Percentiles rank a stretch among this genome's conserved stretches.
Conservation (phyloP, 2,888 invertebrate genomes). For the Spodoptera picta region DNA sequence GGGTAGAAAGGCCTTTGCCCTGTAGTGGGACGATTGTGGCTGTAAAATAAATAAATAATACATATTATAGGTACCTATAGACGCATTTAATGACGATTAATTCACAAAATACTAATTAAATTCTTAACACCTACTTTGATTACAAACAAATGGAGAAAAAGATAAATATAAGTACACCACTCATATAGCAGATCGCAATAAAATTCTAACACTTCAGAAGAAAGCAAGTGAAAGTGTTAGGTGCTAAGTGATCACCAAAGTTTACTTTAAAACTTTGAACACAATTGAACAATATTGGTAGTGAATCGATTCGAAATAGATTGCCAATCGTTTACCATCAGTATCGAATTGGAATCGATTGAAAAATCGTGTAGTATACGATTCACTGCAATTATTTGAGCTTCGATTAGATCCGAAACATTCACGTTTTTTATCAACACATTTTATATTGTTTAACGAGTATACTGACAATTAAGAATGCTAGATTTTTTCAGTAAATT, state of each 20-base stretch:
- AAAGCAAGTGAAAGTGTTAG: conserved; percentile 67
- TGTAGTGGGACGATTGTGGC: too few relatives aligned
- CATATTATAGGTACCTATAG: too few relatives aligned
- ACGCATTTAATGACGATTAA: too few relatives aligned
- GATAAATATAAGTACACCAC: too few relatives aligned
- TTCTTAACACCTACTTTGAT: too few relatives aligned
- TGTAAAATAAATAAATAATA: too few relatives aligned
- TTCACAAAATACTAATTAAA: too few relatives aligned
- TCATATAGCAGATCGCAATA: conserved; percentile 1
- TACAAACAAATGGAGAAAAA: too few relatives aligned
- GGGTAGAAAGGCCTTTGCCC: too few relatives aligned
- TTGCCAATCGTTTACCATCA: conserved; percentile 52
- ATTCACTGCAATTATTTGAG: conserved; percentile 44
- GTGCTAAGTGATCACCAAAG: conserved; percentile 47
- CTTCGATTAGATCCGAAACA: conserved; percentile 31
- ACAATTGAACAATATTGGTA: conserved; percentile 45
- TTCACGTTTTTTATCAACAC: conserved; percentile 16
- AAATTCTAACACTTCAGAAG: conserved; percentile 38
- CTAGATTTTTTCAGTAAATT: conserved; percentile 19
- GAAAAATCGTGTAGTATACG: conserved; percentile 28
- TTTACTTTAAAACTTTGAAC: conserved; percentile 45
- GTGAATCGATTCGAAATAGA: conserved; percentile 56
- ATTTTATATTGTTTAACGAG: conserved; percentile 36
- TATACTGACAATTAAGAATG: conserved; percentile 26
- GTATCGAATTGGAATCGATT: conserved; percentile 51